These are phyloP conservation scores for Pseudorasbora parva DNA, from an alignment of 2,113 vertebrate species.

Conservation along the genomic window DNA sequence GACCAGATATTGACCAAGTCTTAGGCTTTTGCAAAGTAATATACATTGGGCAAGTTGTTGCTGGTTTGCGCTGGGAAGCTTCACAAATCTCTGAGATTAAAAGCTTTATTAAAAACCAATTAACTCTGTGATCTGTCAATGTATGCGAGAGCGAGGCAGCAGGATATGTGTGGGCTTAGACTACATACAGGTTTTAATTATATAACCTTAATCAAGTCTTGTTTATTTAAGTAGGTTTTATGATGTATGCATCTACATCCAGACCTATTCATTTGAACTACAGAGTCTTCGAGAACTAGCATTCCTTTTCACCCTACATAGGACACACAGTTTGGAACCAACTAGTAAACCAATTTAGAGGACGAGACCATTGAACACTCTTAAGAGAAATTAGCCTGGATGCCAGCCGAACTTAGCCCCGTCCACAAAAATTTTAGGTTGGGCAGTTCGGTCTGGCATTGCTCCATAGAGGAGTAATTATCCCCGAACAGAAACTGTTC, in stretches of 20 bases:
- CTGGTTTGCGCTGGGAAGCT: conserved; percentile 33
- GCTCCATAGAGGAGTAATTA: too few relatives aligned
- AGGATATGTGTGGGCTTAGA: not conserved
- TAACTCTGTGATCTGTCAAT: conserved; percentile 66
- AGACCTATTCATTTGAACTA: not conserved
- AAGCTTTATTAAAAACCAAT: conserved; percentile 78
- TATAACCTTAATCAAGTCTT: not conserved
- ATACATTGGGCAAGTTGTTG: not conserved
- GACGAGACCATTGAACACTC: too few relatives aligned
- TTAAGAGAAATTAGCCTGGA: too few relatives aligned
- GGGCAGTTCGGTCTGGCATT: too few relatives aligned
- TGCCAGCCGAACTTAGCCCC: too few relatives aligned
- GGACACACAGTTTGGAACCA: not conserved
- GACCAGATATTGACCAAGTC: not conserved
- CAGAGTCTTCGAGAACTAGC: not conserved
- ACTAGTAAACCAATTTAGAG: too few relatives aligned
- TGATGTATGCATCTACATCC: not conserved
- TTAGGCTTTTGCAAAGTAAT: not conserved
- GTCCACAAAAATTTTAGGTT: too few relatives aligned
- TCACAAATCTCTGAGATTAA: conserved; percentile 74
- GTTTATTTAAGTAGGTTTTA: not conserved
- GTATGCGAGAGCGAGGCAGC: conserved; percentile 4
- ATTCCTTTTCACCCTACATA: not conserved
- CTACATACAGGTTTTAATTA: too few relatives aligned
- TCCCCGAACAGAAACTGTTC: too few relatives aligned